Evolutionary conservation across 2,888 invertebrate species (phyloP), one percentile per base, ranked within the genome.

Genomic region (Drosophila recens): DNA sequence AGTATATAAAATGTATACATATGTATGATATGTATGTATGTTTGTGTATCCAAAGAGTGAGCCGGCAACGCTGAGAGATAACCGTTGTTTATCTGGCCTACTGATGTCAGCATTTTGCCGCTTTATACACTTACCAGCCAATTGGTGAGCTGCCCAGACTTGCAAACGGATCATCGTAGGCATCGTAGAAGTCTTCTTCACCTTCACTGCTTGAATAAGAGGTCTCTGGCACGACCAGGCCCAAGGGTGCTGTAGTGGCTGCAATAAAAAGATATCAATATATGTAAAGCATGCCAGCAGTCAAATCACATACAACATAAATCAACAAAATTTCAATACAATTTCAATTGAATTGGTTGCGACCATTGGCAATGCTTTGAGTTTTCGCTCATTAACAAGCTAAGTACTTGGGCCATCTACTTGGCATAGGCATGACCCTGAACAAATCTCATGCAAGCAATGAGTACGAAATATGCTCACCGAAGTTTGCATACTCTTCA

Each of bases 141-240:
- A 92, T 91, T 48, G 93, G 92, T 73, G 92, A 92, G 72, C 84
- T 91, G 65, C 91, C 92, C 79, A 93, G 93, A 83, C 93, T 94
- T 61, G 92, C 90, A 78, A 94, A 94, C 15, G 94, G 93, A 72
- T 94, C 96, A 90, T 97, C 97, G 84, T 97, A 96, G 5, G 97
- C 98, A 93, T 99, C 99, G 92, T 95, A 99, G 93, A 97, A 98
- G 93, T 98, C 97, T 67, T 99, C 98, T 91, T 98, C 97, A 65
- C 97, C 97, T 92, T 99, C 99, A 34, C 98, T 98, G 90, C 98
- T 98, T n/a, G 98, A 99, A 93, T 98, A 99, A 0, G 98, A 98
- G 68, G 96, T 97, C 90, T 97, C 97, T 48, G 98, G 98, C 27
- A 97, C 97, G 66, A 95, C 80, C 67, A 92, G 82, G 33, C 91